Evolutionary conservation across 2,797 vertebrate genomes (phyloP), one percentile per base, ranked within the genome.

Genomic region (Phataginus tetradactyla): DNA sequence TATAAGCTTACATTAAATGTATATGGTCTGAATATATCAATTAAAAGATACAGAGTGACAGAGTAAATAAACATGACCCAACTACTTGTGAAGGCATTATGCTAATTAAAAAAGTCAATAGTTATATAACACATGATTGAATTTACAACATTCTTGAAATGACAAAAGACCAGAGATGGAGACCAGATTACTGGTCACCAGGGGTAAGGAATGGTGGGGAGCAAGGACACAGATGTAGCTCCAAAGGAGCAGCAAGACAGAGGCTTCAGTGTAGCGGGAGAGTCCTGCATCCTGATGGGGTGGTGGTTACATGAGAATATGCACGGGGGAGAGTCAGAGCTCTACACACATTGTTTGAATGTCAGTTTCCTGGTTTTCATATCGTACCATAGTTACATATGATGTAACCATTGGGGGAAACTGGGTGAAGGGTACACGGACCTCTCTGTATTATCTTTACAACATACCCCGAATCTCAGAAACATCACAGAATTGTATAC

Each of bases 251-350:
- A 42, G 39, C 17, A n/a, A 2, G 17, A 42, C 11, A 61, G 34
- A 23, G n/a, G 7, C 23, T 25, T 49, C 25, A 6, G 23, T 5
- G 5, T 12, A 25, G 20, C 0, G 7, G 68, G 10, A 10, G 8
- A 15, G 23, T 14, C 63, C 37, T 39, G 25, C 2, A 23, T 15
- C n/a, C 81, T 32, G 17, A 39, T 0, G 11, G 7, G 17, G 12
- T 1, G 1, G 53, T 77, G 51, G 21, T 55, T 45, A 42, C 13
- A 2, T 15, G 18, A 55, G 79, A 45, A 25, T 1, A 25, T 39
- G 1, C 6, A 0, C 7, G n/a, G 4, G 32, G 4, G 9, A 27
- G 11, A 66, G n/a, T 37, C 21, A 20, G 51, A 15, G 14, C 15
- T 13, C 20, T 29, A 29, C 15, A 39, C 42, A 37, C 72, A 14